A percentile compares a stretch with the other conserved stretches of the same genome.
phyloP scores from a whole-genome alignment of 2,888 invertebrate species.

The Himalopsyche kuldschensis region DNA sequence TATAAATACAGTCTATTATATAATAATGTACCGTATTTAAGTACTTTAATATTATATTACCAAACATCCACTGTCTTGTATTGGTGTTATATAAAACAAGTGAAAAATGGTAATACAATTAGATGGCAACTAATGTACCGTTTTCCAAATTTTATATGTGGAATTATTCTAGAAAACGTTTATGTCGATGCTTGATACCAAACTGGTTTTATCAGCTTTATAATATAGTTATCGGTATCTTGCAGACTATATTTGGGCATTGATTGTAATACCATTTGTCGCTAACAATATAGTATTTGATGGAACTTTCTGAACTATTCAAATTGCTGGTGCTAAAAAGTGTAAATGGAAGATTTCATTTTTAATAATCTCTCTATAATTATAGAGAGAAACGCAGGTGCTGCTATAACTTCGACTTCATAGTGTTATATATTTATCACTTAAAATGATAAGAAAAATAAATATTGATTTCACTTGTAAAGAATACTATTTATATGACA shows the following conservation, averaged over 20 bases:
- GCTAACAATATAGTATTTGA: not conserved
- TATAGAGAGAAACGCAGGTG: conserved; percentile 27
- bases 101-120: not conserved
- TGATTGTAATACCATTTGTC: not conserved
- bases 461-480: conserved; percentile 30
- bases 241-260: not conserved
- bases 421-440: conserved; percentile 38
- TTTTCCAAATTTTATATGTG: no score
- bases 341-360: conserved; percentile 31
- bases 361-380: conserved; percentile 17
- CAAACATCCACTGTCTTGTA: not conserved
- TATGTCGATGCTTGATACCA: no score
- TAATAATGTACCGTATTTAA: no score
- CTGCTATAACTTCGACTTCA: conserved; percentile 33
- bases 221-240: no score
- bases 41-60: no score
- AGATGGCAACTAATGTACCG: not conserved
- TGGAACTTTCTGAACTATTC: not conserved
- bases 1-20: not conserved
- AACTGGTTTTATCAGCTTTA: no score
- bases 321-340: conserved; percentile 11
- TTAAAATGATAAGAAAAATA: conserved; percentile 31
- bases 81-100: not conserved
- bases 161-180: no score
- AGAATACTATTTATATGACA: not conserved